A percentile compares a stretch with the other conserved stretches of the same genome.
phyloP scores from a whole-genome alignment of 2,888 invertebrate genomes.

The Copidosoma aretas region DNA sequence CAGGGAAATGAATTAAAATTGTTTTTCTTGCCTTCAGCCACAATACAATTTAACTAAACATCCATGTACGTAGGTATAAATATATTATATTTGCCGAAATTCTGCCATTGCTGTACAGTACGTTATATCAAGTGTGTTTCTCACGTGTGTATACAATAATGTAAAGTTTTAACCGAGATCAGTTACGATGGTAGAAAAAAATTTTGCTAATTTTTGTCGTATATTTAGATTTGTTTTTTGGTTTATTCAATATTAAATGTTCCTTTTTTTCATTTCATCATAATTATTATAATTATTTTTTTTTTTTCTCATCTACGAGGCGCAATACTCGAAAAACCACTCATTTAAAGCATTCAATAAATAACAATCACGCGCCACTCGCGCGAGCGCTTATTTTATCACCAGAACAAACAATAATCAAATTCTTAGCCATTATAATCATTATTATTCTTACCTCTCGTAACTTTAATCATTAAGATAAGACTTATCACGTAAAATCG shows the following conservation, averaged over 20 bases:
- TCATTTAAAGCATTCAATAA: constrained; percentile 39
- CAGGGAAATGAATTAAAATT: constrained; percentile 20
- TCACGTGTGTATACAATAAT: constrained; percentile 30
- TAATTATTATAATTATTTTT: too few species aligned
- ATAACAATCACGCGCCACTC: constrained; percentile 27
- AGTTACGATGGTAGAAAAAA: constrained; percentile 33
- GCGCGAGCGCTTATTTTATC: constrained; percentile 3
- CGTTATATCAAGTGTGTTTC: constrained; percentile 27
- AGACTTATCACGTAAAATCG: constrained; percentile 8
- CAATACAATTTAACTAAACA: constrained; percentile 30
- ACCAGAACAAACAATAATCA: constrained; percentile 24
- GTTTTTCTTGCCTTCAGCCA: constrained; percentile 12
- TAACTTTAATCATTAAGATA: constrained; percentile 33
- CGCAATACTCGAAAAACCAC: constrained; percentile 25
- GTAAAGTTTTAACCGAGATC: constrained; percentile 37
- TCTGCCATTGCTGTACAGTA: constrained; percentile 30
- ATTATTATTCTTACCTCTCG: constrained; percentile 8
- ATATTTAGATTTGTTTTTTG: too few species aligned
- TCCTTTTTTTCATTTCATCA: neutral
- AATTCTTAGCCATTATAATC: constrained; percentile 8
- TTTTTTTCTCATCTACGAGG: constrained; percentile 4
- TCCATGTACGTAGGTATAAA: too few species aligned
- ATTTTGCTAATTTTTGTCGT: neutral
- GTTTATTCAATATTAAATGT: too few species aligned
- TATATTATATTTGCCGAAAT: neutral